Evolutionary conservation across 2,113 vertebrate species (phyloP), one percentile per base, ranked within the genome.

Genomic region (Dipodomys merriami): DNA sequence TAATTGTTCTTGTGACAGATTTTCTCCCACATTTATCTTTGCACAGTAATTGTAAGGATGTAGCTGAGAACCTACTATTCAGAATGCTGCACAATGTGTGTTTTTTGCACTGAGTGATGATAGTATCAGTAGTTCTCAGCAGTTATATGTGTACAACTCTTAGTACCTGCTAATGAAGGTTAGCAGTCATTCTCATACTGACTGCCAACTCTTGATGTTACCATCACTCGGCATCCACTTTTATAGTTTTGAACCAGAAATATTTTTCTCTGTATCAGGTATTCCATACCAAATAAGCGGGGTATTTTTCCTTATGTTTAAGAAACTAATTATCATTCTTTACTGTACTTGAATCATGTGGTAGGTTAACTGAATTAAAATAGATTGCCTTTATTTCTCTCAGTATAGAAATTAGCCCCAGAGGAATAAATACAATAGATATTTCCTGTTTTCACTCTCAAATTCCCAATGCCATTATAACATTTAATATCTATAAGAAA

Each of bases 301-400:
- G 5, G 84, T 83, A 6, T 2, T 35, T 90, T 84, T 69, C 22
- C 1, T 88, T 39, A 57, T 57, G 16, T 67, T 73, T 83, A 67
- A 83, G 69, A 86, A 77, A 0, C 18, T 82, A 7, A 1, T 71
- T 1, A 2, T 79, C 29, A n/a, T 79, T 82, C 5, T 39, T 88
- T 79, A 53, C 12, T 53, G 5, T 65, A 35, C 6, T 33, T 88
- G 35, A 62, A 88, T 46, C 30, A 23, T 25, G 2, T 69, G 35
- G 25, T 1, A 90, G 22, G 25, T 29, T 64, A 71, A 79, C 27
- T 91, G 46, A 62, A 85, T 88, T 77, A 64, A 93, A 91, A 88
- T 5, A 68, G 18, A 18, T 60, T 3, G 1, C 19, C 6, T 84
- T 78, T 1, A 67, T 78, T 10, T 77, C 81, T 83, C 49, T 30